Evolutionary conservation across 2,888 invertebrate genomes (phyloP), one percentile per base, ranked within the genome.

Genomic region (Dicycla oo): DNA sequence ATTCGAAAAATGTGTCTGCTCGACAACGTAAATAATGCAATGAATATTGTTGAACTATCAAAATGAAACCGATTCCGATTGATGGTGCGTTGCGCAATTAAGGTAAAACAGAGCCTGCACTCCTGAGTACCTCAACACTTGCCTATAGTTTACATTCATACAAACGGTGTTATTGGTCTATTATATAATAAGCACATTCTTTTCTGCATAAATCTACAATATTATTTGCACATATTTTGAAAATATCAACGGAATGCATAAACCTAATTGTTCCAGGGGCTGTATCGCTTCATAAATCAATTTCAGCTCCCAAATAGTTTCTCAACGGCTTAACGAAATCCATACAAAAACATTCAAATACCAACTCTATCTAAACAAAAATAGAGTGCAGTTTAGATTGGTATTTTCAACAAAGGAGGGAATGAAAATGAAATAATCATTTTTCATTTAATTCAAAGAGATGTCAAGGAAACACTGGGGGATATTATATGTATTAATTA

Each of bases 381-480:
- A 64, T 73, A 83, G 40, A 63, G 79, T 69, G 15, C 47, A 60
- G 56, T 79, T 78, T 78, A 20, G 6, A 49, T 40, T 68, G 69
- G 7, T 8, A 18, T 30, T 23, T 8, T 0, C 2, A 43, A 76
- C 74, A 80, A 81, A 78, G 81, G 86, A 84, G 76, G 81, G 78
- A 82, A 82, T 87, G 77, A 86, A 90, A 88, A 90, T 88, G 89
- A 78, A 84, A 80, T 84, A 74, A 89, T 90, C 74, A 85, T 88
- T 92, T 92, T 91, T 92, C 91, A 92, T 88, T 87, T 84, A 88
- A 91, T 92, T 91, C 83, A 80, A 91, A 91, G 91, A 88, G 85
- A 83, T 86, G 88, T 88, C 89, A 86, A 83, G 83, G 75, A 85
- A 86, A 86, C 75, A 80, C 75, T 71, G 78, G 78, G 74, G 78